Evolutionary conservation across 2,113 vertebrate genomes (phyloP).

Genomic region (Varanus komodoensis): DNA sequence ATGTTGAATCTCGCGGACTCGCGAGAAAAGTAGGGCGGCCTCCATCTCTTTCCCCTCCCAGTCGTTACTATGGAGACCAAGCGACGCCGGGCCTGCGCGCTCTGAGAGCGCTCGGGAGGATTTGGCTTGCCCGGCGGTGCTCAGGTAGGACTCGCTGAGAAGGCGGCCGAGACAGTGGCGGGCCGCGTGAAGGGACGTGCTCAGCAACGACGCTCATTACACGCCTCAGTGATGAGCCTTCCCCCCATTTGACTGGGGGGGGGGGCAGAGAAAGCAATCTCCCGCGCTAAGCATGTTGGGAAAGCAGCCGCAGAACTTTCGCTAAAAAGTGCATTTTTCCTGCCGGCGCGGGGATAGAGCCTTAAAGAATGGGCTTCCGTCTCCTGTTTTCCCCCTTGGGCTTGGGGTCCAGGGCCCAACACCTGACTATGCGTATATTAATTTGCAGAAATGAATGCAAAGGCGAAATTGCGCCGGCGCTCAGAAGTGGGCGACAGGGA

Average conservation of each 20-base stretch:
- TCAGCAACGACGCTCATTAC: no score
- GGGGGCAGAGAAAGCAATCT: neutral
- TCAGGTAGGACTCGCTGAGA: neutral
- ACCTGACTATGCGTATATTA: neutral
- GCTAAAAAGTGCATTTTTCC: neutral
- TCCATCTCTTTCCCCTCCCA: accelerated
- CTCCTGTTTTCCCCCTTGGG: no score
- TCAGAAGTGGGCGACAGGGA: no score
- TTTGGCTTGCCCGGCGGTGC: neutral
- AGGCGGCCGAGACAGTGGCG: accelerated
- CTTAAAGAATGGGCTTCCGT: no score
- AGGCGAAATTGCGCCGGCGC: neutral
- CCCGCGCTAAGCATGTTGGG: neutral
- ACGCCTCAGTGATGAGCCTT: accelerated
- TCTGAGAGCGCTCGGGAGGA: accelerated
- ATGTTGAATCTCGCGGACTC: neutral
- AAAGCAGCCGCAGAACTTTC: neutral
- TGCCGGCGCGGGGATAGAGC: no score
- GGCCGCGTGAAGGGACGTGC: no score
- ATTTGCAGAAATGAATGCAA: neutral
- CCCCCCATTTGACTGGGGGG: neutral
- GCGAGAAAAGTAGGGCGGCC: neutral
- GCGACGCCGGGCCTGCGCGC: neutral
- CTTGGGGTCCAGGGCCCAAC: no score
- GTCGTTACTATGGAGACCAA: neutral